Evolutionary conservation across 2,113 vertebrate species (phyloP).

Genomic region (Odocoileus hemionus): DNA sequence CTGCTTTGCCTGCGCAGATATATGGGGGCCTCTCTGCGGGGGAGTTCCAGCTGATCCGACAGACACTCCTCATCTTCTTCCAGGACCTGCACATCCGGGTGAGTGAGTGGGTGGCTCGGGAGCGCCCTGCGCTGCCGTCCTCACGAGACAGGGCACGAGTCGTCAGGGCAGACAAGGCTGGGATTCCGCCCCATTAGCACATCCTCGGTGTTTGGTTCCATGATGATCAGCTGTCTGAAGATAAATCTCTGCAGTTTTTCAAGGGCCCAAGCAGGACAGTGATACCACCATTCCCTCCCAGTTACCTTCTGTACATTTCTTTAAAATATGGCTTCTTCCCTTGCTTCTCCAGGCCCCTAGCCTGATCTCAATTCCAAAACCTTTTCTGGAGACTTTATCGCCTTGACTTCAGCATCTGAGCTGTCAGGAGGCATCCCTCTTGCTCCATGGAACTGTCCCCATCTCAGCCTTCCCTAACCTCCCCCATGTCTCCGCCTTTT

Average conservation of each 20-base stretch:
- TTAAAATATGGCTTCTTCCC: not conserved
- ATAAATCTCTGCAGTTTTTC: not conserved
- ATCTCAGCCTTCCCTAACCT: not conserved
- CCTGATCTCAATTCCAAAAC: not conserved
- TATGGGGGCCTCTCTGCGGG: constrained; percentile 86
- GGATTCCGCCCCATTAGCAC: not conserved
- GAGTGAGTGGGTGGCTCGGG: constrained; percentile 62
- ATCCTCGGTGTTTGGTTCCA: not conserved
- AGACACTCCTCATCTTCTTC: constrained; percentile 96
- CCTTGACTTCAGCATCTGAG: not conserved
- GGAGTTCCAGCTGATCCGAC: constrained; percentile 96
- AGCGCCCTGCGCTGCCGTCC: not conserved
- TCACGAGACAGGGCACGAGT: not conserved
- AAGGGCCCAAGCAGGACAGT: not conserved
- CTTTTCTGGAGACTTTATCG: not conserved
- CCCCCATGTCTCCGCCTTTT: not conserved
- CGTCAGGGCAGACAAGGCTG: not conserved
- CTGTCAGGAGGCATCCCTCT: not conserved
- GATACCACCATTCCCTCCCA: not conserved
- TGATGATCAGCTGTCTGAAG: not conserved
- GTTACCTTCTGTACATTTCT: not conserved
- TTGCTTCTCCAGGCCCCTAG: not conserved
- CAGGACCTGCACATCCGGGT: constrained; percentile 99
- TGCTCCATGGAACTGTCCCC: not conserved
- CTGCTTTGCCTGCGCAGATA: constrained; percentile 77